Evolutionary conservation across 2,888 invertebrate genomes (phyloP).

Genomic region (Philhelius pedissequus): DNA sequence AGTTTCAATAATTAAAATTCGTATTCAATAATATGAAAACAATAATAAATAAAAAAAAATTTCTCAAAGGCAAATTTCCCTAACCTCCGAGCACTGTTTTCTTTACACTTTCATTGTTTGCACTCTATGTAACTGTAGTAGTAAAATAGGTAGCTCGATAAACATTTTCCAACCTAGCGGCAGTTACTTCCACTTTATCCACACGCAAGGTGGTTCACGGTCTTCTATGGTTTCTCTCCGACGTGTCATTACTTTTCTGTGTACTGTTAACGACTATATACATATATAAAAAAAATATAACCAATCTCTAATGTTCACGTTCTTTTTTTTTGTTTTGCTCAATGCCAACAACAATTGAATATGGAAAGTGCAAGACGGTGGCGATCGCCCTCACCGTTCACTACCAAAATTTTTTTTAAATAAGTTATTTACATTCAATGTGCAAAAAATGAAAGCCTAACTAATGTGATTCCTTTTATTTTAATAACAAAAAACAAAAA

Average conservation of each 20-base stretch:
- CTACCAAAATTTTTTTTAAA: not conserved
- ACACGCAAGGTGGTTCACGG: conserved; percentile 48
- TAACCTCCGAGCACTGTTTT: conserved; percentile 22
- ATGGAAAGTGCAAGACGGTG: conserved; percentile 36
- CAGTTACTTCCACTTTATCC: conserved; percentile 58
- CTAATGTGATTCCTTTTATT: conserved; percentile 22
- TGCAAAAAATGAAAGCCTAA: conserved; percentile 53
- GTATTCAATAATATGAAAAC: too few relatives aligned
- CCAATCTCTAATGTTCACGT: conserved; percentile 17
- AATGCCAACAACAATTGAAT: conserved; percentile 43
- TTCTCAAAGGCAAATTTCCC: not conserved
- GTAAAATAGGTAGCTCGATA: conserved; percentile 37
- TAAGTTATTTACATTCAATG: conserved; percentile 33
- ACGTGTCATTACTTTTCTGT: conserved; percentile 55
- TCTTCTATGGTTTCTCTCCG: conserved; percentile 28
- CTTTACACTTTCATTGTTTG: conserved; percentile 24
- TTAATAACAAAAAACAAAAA: too few relatives aligned
- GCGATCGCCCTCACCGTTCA: conserved; percentile 1
- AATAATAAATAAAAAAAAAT: not conserved
- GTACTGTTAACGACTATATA: conserved; percentile 24
- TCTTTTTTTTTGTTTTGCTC: conserved; percentile 26
- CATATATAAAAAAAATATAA: not conserved
- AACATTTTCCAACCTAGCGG: conserved; percentile 56
- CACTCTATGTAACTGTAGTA: conserved; percentile 14
- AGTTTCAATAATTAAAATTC: not conserved